Evolutionary conservation across 1,140 invertebrate genomes (phyloP), one percentile per base, ranked within the genome.

Genomic region (Papilio helenus): DNA sequence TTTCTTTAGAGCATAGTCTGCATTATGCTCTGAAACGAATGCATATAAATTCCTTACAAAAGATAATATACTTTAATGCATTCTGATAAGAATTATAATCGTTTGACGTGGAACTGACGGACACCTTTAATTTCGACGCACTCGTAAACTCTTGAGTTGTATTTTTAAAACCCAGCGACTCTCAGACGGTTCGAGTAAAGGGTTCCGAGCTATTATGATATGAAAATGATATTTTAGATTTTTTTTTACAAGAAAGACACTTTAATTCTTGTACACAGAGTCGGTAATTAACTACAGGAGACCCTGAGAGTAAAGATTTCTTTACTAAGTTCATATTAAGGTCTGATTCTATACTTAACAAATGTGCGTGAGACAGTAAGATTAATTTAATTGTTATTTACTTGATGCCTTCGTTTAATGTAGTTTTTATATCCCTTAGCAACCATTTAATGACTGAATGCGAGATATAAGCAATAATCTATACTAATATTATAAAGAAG

Each of bases 1-100:
- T 90, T 91, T 92, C 91, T 91, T 92, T 87, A 58, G 76, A 87
- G 80, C 78, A 89, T 84, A 89, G 88, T 84, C 81, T 79, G 85
- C 87, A 81, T 87, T 92, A 86, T 87, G 61, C 82, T 58, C 76
- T 77, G 76, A 77, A 77, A 61, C 55, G 76, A 77, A 44, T 73
- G 72, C 72, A 73, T 73, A 49, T 73, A 49, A 73, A 77, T 7
- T 76, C 79, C 58, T 79, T 42, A 18, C 58, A 18, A 29, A 23
- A 34, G 14, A 84, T 46, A 82, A 58, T 84, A 72, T 72, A 86
- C 84, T 81, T 55, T 87, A 84, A 76, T 0, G 3, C 73, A 0
- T 79, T 16, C 42, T 9, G 73, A 83, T 86, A 89, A 83, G 77
- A 42, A 23, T 20, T 39, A 44, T 61, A 65, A 29, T 77, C 55